Percentiles rank a stretch among this genome's conserved stretches.
Evolutionary conservation across 2,113 vertebrate species (phyloP).

Genomic region (Phocoena sinus): DNA sequence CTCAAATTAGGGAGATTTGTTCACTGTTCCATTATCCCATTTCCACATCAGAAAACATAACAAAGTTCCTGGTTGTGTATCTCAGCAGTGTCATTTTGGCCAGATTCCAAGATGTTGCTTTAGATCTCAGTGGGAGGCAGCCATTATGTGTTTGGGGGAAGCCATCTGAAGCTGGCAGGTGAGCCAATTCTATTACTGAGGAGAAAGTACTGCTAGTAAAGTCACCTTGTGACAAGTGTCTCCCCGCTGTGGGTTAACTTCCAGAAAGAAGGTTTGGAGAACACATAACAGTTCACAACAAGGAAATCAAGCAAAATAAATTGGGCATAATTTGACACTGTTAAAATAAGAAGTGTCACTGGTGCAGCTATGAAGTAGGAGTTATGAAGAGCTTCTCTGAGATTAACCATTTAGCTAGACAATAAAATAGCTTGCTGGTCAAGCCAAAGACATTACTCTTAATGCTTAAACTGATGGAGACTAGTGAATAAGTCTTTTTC

Average conservation of each 20-base stretch:
- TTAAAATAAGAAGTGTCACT: constrained; percentile 75
- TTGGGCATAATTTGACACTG: constrained; percentile 78
- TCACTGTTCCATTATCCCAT: constrained; percentile 71
- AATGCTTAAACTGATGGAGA: constrained; percentile 52
- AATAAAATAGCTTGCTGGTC: constrained; percentile 65
- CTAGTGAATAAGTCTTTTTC: constrained; percentile 64
- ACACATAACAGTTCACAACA: constrained; percentile 66
- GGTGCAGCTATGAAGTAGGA: constrained; percentile 58
- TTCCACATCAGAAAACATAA: constrained; percentile 78
- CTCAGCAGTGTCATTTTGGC: constrained; percentile 80
- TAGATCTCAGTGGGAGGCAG: constrained; percentile 81
- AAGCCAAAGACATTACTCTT: constrained; percentile 70
- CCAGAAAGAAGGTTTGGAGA: constrained; percentile 73
- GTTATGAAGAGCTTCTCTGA: constrained; percentile 73
- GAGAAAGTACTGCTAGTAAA: constrained; percentile 80
- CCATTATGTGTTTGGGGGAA: constrained; percentile 77
- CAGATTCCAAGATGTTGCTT: constrained; percentile 78
- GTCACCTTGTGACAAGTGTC: constrained; percentile 80
- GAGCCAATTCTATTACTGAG: constrained; percentile 78
- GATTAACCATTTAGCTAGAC: constrained; percentile 78
- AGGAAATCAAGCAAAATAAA: constrained; percentile 82
- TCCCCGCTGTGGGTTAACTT: constrained; percentile 81
- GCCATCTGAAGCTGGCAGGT: constrained; percentile 79
- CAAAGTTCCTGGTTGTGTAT: constrained; percentile 70
- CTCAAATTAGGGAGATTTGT: constrained; percentile 77